Base-by-base conservation (phyloP, 2,113 vertebrate species). In the Odobenus rosmarus region DNA sequence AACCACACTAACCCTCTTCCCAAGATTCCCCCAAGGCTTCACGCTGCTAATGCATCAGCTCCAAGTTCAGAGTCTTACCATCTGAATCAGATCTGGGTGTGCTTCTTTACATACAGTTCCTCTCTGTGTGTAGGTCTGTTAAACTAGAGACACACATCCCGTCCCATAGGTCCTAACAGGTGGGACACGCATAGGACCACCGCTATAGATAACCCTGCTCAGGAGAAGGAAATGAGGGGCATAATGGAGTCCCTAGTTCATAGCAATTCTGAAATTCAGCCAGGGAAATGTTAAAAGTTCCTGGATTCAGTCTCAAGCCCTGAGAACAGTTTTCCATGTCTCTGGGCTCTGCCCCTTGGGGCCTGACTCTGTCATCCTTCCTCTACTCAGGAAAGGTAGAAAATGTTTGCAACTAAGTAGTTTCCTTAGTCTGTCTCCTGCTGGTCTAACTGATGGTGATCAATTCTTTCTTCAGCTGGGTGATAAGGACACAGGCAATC, bases 401-500 rank as follows among this genome's bases (percentile, higher is more conserved):
- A 57, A 0, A 26, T 19, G 46, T n/a, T 79, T 53, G 46, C 72
- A 76, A 1, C 18, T 39, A 16, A 49, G 2, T 49, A 24, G 18
- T 28, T 15, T 46, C 46, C 84, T 69, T 21, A 46, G 4, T 8
- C 39, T 51, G 0, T 26, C 59, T 46, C 19, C 51, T 53, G 15
- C 49, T 12, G 55, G 16, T 7, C 26, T 26, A 21, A 13, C 10
- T 59, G 8, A 5, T 5, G 11, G 36, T 23, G 11, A 51, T 23
- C 7, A 24, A 12, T 36, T 62, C 19, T 49, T 79, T 31, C 31
- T 67, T 46, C 19, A 53, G 6, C 6, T 51, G 16, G 28, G n/a
- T 7, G 36, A 33, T 3, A 2, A 12, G 21, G 42, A 31, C 18
- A 6, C 3, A 49, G 36, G 61, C 6, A 10, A 0, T 24, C n/a